These are phyloP conservation scores for Odocoileus virginianus DNA, from an alignment of 2,113 vertebrate genomes.

Conservation along the genomic window DNA sequence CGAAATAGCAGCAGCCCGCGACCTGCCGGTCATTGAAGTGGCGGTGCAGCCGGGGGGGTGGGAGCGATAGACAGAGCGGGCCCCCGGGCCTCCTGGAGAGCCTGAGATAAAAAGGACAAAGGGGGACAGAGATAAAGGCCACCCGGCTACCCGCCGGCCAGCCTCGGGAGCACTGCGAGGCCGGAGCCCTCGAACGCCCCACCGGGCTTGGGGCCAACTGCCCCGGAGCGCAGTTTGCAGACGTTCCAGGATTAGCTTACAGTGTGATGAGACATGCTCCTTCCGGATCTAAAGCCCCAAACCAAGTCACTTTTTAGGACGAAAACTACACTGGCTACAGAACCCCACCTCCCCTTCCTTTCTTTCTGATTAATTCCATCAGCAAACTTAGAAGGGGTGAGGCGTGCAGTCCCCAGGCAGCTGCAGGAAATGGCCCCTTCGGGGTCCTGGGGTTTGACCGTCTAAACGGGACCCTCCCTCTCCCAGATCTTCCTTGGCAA, in stretches of 20 bases:
- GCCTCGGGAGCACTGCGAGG: background rate
- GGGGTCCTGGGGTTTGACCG: background rate
- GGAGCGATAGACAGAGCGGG: background rate
- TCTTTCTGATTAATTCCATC: background rate
- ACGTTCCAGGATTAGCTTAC: constrained; percentile 5
- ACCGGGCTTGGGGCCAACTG: constrained; percentile 15
- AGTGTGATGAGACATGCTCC: background rate
- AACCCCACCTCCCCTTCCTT: constrained; percentile 34
- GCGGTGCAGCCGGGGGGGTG: background rate
- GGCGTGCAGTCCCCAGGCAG: background rate
- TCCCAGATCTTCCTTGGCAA: background rate
- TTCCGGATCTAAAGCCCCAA: constrained; percentile 11
- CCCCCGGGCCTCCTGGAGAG: constrained; percentile 38
- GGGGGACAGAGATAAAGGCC: constrained; percentile 55
- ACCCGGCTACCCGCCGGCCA: background rate
- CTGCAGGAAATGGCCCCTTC: background rate
- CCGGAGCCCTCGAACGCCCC: background rate
- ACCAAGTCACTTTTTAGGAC: background rate
- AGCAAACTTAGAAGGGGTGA: background rate
- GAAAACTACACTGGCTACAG: background rate
- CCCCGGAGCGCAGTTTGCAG: background rate
- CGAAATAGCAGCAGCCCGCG: background rate
- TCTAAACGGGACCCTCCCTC: background rate
- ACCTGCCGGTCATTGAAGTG: constrained; percentile 45
- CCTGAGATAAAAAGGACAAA: constrained; percentile 64